Conservation (phyloP, 2,797 vertebrate genomes). For the Microcaecilia unicolor region DNA sequence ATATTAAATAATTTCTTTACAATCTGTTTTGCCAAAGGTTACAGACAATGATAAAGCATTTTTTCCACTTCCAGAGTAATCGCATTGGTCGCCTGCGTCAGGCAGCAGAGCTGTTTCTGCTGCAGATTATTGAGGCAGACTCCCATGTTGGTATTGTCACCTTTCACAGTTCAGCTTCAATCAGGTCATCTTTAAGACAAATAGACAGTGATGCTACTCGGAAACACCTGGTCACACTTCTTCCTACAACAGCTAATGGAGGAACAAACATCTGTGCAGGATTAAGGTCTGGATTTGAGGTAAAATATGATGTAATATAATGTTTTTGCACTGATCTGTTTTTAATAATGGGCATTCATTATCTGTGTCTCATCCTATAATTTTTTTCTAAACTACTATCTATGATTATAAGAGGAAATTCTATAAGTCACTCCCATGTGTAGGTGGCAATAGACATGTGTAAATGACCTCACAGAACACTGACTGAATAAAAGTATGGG, state of each 20-base stretch:
- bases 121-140: slow-evolving; percentile 36
- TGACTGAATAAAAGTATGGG: no score
- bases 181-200: slow-evolving; percentile 12
- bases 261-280: slow-evolving; percentile 50
- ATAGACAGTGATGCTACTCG: slow-evolving; percentile 17
- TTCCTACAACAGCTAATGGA: slow-evolving; percentile 22
- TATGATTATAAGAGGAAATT: no score
- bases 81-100: slow-evolving; percentile 35
- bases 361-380: no score
- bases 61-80: neutral
- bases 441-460: no score
- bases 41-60: slow-evolving; percentile 1
- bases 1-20: neutral
- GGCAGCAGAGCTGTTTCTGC: slow-evolving; percentile 45
- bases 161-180: slow-evolving; percentile 12
- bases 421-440: no score
- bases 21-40: neutral
- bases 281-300: slow-evolving; percentile 38
- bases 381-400: no score
- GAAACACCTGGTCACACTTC: slow-evolving; percentile 2
- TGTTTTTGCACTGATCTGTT: no score
- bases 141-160: slow-evolving; percentile 49
- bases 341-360: no score
- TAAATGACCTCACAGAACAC: no score
- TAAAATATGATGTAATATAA: no score